Conservation (phyloP, 2,113 vertebrate species). For the Rousettus leschenaultii region DNA sequence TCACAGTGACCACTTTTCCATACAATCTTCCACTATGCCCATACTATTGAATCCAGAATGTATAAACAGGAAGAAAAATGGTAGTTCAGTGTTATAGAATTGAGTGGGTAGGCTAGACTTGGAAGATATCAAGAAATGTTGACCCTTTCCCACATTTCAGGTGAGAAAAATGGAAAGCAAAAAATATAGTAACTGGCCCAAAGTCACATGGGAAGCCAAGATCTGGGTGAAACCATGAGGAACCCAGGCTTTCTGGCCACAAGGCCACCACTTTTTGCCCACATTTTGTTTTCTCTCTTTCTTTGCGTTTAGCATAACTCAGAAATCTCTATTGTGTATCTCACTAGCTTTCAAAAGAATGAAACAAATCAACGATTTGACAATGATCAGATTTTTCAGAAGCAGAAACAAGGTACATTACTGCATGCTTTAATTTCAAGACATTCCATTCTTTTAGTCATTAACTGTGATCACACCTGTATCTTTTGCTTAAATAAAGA, state of each 20-base stretch:
- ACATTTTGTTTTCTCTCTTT: background rate
- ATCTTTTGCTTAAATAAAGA: background rate
- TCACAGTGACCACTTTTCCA: background rate
- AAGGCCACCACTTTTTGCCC: too few relatives aligned
- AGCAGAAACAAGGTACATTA: background rate
- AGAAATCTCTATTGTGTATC: background rate
- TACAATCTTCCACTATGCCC: background rate
- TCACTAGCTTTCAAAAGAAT: background rate
- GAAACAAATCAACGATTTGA: background rate
- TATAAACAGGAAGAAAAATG: background rate
- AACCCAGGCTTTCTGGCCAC: background rate
- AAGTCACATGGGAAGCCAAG: background rate
- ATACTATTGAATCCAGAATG: background rate
- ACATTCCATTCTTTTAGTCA: background rate
- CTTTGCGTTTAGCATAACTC: background rate
- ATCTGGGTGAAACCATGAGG: background rate
- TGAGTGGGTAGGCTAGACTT: background rate
- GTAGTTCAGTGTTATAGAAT: background rate
- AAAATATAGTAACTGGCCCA: background rate
- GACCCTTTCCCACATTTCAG: too few relatives aligned
- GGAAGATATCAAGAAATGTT: background rate
- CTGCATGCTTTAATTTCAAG: background rate
- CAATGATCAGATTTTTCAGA: background rate
- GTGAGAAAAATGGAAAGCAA: background rate
- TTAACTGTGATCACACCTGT: background rate